Percentiles rank a stretch among this genome's conserved stretches.
Conservation (phyloP, 2,797 vertebrate species). For the Valencia hispanica region DNA sequence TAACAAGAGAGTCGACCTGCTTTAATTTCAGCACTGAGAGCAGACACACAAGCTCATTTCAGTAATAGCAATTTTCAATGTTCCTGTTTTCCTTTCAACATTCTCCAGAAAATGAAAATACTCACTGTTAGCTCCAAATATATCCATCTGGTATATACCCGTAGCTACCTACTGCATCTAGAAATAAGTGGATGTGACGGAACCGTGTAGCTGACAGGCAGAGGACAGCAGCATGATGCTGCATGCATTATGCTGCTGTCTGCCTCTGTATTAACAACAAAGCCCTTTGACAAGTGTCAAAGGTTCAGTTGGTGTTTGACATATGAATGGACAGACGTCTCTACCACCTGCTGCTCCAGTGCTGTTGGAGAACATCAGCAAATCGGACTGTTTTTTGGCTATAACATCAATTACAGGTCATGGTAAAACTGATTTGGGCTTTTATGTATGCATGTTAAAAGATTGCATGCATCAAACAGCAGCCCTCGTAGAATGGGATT, state of each 20-base stretch:
- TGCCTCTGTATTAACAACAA: conserved; percentile 5
- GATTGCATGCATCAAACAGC: conserved; percentile 22
- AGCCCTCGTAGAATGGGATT: conserved; percentile 44
- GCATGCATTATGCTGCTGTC: neutral
- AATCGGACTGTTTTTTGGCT: conserved; percentile 7
- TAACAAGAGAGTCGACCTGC: neutral
- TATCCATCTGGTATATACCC: neutral
- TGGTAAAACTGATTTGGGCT: neutral
- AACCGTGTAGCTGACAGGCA: neutral
- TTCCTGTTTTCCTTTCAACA: neutral
- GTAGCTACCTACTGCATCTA: neutral
- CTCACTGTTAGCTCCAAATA: neutral
- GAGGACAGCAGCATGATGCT: neutral
- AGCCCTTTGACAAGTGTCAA: conserved; percentile 18
- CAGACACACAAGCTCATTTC: neutral
- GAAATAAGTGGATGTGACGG: neutral
- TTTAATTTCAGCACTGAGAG: neutral
- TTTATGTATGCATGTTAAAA: conserved; percentile 6
- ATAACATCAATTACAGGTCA: conserved; percentile 11
- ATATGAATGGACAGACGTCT: neutral
- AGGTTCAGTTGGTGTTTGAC: conserved; percentile 1
- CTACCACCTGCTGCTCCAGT: conserved; percentile 13
- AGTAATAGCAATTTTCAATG: neutral
- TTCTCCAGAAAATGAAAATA: neutral
- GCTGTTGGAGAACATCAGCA: conserved; percentile 2